Conservation (phyloP, 2,888 invertebrate genomes). For the Galeopsomyia nigrocyanea region DNA sequence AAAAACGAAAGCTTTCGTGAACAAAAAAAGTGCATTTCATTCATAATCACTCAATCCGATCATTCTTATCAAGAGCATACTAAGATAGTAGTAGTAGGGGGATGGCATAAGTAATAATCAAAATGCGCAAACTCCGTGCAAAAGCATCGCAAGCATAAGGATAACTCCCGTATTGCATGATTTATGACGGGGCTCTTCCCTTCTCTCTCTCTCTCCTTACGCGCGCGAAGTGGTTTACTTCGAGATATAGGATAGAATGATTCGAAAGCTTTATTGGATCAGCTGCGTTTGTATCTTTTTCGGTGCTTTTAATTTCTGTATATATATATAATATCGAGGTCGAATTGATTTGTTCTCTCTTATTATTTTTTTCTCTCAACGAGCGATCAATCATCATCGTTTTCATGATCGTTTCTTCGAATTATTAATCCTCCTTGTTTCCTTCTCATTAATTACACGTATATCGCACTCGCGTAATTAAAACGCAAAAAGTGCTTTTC, state of each 20-base stretch:
- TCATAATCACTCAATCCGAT: too few relatives aligned
- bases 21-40: too few relatives aligned
- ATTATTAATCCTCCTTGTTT: too few relatives aligned
- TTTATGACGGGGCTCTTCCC: constrained; percentile 15
- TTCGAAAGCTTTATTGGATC: constrained; percentile 15
- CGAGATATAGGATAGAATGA: constrained; percentile 12
- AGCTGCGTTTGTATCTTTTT: not conserved
- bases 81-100: too few relatives aligned
- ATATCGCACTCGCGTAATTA: too few relatives aligned
- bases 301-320: constrained; percentile 18
- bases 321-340: not conserved
- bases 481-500: too few relatives aligned
- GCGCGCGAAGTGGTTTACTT: constrained; percentile 35
- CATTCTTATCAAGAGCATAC: too few relatives aligned
- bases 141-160: too few relatives aligned
- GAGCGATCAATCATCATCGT: not conserved
- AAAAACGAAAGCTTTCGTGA: too few relatives aligned
- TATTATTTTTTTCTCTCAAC: not conserved
- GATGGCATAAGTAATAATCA: too few relatives aligned
- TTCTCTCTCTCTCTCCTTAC: not conserved
- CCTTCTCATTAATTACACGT: too few relatives aligned
- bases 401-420: not conserved
- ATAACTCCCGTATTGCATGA: constrained; percentile 27
- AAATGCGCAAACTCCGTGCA: too few relatives aligned
- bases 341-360: constrained; percentile 5